Evolutionary conservation across 2,888 invertebrate species (phyloP).

Genomic region (Cryptocheilus praepositus): DNA sequence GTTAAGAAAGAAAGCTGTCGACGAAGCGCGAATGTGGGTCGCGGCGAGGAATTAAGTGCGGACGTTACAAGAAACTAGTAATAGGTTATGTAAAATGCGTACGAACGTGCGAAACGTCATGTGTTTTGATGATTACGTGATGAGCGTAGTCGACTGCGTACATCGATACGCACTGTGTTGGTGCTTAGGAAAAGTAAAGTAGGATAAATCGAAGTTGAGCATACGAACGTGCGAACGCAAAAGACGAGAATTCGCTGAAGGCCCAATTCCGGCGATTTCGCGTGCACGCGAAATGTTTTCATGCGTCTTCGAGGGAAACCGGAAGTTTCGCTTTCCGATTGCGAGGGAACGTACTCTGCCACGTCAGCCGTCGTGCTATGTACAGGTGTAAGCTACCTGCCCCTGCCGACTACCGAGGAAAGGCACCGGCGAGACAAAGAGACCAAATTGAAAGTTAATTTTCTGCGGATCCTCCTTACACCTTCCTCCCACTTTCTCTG

Average conservation of each 20-base stretch:
- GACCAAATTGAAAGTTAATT: slow-evolving; percentile 57
- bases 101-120: no score
- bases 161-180: no score
- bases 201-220: no score
- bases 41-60: no score
- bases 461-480: slow-evolving; percentile 40
- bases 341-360: slow-evolving; percentile 18
- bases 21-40: no score
- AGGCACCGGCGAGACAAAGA: slow-evolving; percentile 37
- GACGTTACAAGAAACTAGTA: no score
- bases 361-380: slow-evolving; percentile 18
- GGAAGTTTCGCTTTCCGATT: slow-evolving; percentile 54
- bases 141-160: no score
- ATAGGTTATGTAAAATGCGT: no score
- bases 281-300: slow-evolving; percentile 18
- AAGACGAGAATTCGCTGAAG: background rate
- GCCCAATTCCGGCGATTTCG: slow-evolving; percentile 23
- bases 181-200: no score
- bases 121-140: no score
- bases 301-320: slow-evolving; percentile 30
- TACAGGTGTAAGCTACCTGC: slow-evolving; percentile 52
- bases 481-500: slow-evolving; percentile 10
- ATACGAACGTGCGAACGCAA: background rate
- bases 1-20: no score
- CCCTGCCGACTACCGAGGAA: slow-evolving; percentile 12